Evolutionary conservation across 2,113 vertebrate species (phyloP), one percentile per base, ranked within the genome.

Genomic region (Gymnogyps californianus): DNA sequence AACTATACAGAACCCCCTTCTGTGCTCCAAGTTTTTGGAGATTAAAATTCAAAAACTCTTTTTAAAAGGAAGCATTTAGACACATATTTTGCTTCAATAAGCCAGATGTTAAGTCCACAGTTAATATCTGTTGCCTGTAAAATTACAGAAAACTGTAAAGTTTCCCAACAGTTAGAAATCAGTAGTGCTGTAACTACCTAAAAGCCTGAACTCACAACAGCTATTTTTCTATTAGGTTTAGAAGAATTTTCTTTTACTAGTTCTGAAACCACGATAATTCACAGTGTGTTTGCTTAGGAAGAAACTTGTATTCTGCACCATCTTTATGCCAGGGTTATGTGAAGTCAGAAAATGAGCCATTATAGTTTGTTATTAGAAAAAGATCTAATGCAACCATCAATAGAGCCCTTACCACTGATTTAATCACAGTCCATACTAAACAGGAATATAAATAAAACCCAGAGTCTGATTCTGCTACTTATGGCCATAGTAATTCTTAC

Each of bases 91-190:
- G 3, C 32, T 59, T 77, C 34, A 64, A 5, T n/a, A 67, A 54
- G 1, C 2, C 14, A 46, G 6, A 20, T 11, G 0, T 58, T 67
- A 79, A 76, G 34, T 8, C 3, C n/a, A 58, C 2, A 59, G 15
- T 76, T 62, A 80, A 6, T 20, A 76, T 31, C 21, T 22, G 5
- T 26, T 67, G 9, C 6, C 21, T 58, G 26, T 16, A 72, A 90
- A 87, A 66, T 71, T 71, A 64, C 14, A 65, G 46, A 65, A 62
- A 82, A 46, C 4, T 26, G 4, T 46, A 52, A n/a, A 28, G 49
- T 49, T 75, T 92, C 51, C 9, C 16, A 49, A 31, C 5, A 49
- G 17, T 28, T 70, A 66, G 7, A 62, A 61, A 70, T 62, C 25
- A 62, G 28, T 59, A 40, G 24, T 52, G 3, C 3, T 64, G 3